Conservation (phyloP, 2,888 invertebrate species). For the Hirtodrosophila duncani region DNA sequence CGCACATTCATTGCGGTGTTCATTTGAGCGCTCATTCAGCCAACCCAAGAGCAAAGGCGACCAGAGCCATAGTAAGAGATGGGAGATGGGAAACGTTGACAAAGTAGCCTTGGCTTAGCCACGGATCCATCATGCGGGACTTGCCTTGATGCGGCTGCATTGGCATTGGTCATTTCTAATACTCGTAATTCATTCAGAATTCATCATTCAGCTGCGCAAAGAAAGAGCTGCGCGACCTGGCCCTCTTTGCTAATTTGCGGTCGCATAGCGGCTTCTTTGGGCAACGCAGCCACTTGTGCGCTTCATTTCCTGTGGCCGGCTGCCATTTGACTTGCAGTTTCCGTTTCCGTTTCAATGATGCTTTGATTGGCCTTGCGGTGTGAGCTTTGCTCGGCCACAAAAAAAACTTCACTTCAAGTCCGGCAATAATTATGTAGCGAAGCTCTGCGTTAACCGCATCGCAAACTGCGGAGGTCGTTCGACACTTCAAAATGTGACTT, state of each 20-base stretch:
- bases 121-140: constrained; percentile 21
- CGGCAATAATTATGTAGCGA: constrained; percentile 55
- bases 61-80: constrained; percentile 6
- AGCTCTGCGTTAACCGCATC: constrained; percentile 26
- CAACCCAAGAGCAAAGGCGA: constrained; percentile 1
- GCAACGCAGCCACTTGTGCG: constrained; percentile 39
- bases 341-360: constrained; percentile 71
- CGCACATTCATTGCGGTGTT: constrained; percentile 73
- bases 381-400: background rate
- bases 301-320: constrained; percentile 66
- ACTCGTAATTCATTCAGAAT: constrained; percentile 58
- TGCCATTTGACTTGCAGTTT: constrained; percentile 68
- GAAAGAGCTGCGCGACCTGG: constrained; percentile 19
- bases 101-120: constrained; percentile 39
- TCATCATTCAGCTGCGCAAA: constrained; percentile 9
- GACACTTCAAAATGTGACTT: constrained; percentile 9
- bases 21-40: constrained; percentile 67
- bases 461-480: constrained; percentile 28
- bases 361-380: constrained; percentile 69
- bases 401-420: constrained; percentile 19
- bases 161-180: constrained; percentile 9
- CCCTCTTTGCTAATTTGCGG: constrained; percentile 26
- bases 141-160: constrained; percentile 1
- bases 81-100: constrained; percentile 38
- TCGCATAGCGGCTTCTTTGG: constrained; percentile 13